A percentile compares a stretch with the other conserved stretches of the same genome.
phyloP scores from a whole-genome alignment of 2,797 vertebrate species.

The Amblyopsis hoosieri region DNA sequence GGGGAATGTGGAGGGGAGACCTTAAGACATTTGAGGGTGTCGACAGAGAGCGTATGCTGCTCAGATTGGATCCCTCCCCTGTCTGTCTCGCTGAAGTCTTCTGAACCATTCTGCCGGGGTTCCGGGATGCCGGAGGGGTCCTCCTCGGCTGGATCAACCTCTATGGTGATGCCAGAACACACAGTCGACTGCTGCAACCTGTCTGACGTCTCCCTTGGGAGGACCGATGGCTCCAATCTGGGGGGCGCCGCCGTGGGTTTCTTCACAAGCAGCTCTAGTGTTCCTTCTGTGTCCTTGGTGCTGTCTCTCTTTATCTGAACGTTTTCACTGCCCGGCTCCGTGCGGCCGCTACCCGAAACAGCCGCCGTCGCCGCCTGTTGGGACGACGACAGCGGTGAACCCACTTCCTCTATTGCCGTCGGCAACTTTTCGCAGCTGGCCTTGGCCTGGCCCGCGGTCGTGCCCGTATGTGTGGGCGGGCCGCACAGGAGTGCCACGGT shows the following conservation, averaged over 20 bases:
- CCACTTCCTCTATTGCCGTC: constrained; percentile 6
- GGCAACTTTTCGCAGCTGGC: constrained; percentile 20
- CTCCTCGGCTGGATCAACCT: constrained; percentile 31
- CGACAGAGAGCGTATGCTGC: constrained; percentile 38
- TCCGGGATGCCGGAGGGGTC: constrained; percentile 16
- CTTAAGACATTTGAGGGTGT: constrained; percentile 48
- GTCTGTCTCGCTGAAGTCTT: constrained; percentile 8
- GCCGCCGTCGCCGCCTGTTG: constrained; percentile 8
- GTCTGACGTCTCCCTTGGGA: constrained; percentile 25
- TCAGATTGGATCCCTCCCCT: constrained; percentile 25
- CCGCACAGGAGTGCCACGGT: constrained; percentile 77
- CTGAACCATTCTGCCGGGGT: constrained; percentile 10
- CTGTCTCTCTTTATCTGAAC: background rate
- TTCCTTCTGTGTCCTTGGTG: constrained; percentile 29
- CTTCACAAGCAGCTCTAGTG: constrained; percentile 61
- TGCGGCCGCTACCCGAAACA: constrained; percentile 5
- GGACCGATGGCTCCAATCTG: constrained; percentile 31
- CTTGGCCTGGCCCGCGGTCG: constrained; percentile 23
- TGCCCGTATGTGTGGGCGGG: constrained; percentile 38
- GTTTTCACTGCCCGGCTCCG: constrained; percentile 21
- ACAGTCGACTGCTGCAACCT: constrained; percentile 20
- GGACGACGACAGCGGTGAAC: constrained; percentile 23
- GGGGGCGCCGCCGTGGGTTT: constrained; percentile 45
- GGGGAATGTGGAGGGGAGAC: constrained; percentile 82
- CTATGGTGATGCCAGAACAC: constrained; percentile 7